Evolutionary conservation across 2,113 vertebrate genomes (phyloP), one percentile per base, ranked within the genome.

Genomic region (Phyllostomus hastatus): DNA sequence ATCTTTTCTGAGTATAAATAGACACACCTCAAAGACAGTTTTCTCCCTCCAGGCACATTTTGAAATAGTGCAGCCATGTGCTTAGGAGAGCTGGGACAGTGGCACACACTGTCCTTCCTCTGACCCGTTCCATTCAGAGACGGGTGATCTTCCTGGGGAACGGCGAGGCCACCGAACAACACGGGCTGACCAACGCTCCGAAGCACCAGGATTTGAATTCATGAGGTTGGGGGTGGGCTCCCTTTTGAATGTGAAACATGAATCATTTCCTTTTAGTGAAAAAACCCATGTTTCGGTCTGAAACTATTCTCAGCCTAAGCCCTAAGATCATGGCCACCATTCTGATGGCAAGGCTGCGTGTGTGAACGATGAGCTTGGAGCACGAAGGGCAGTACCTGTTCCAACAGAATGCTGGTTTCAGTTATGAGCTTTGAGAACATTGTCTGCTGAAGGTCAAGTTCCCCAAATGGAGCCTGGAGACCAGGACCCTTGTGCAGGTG

Each of bases 81-180:
- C 82, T 82, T 85, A 6, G 33, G 82, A 28, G 66, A 84, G 31
- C 2, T 4, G 50, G 26, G 20, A 57, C 10, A 4, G 22, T 7
- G 28, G 48, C 61, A 5, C 5, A 0, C 4, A 0, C 41, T 5
- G 1, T 38, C 52, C 52, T 52, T 76, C 52, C 10, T 15, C 46
- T 9, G 46, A 28, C 20, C 20, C 0, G 0, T 38, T 76, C 24
- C 1, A 4, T 48, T 41, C 67, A 43, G 48, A 1, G 0, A 20
- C 22, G 16, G 7, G 38, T 50, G 15, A 38, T 41, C 41, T 26
- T 80, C 41, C 26, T 3, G 2, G 33, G 17, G 19, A 12, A 15
- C 67, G 1, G 4, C 3, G 28, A 91, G 24, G 22, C 28, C 24
- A 35, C 35, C 0, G 0, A 33, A 6, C 46, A 50, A 43, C 43